These are phyloP conservation scores for Yasuhikotakia modesta DNA, from an alignment of 2,797 vertebrate species.

Conservation along the genomic window DNA sequence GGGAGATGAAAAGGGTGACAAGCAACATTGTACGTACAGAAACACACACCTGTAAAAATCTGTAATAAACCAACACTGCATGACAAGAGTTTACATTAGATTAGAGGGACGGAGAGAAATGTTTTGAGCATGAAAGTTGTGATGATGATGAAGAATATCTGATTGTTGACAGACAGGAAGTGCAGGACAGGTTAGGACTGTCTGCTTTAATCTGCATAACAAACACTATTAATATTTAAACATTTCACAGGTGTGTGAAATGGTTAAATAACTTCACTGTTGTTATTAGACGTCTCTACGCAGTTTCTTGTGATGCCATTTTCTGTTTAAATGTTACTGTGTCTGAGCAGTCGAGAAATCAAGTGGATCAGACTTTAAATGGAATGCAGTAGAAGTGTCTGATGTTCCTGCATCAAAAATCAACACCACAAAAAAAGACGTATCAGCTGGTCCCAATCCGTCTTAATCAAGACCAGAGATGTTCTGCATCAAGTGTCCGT, in stretches of 20 bases:
- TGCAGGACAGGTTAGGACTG: too few species aligned
- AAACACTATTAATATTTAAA: too few species aligned
- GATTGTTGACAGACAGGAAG: too few species aligned
- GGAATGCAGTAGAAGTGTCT: neutral
- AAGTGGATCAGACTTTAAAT: neutral
- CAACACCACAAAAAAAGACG: neutral
- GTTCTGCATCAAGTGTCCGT: constrained; percentile 10
- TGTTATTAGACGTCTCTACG: neutral
- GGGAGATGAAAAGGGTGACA: constrained; percentile 39
- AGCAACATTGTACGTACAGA: neutral
- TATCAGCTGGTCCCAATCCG: neutral
- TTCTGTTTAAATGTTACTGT: neutral
- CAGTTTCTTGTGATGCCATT: too few species aligned
- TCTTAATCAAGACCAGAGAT: constrained; percentile 40
- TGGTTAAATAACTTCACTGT: too few species aligned
- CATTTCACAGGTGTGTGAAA: too few species aligned
- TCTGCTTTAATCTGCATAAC: too few species aligned
- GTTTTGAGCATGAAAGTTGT: neutral
- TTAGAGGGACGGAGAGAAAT: constrained; percentile 13
- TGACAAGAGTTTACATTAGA: constrained; percentile 7
- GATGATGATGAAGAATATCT: constrained; percentile 1
- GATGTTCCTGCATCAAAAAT: neutral
- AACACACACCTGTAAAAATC: constrained; percentile 42
- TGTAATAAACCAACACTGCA: constrained; percentile 31
- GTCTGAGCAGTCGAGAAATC: neutral